phyloP scores from a whole-genome alignment of 2,888 invertebrate genomes.

The Idaea biselata region DNA sequence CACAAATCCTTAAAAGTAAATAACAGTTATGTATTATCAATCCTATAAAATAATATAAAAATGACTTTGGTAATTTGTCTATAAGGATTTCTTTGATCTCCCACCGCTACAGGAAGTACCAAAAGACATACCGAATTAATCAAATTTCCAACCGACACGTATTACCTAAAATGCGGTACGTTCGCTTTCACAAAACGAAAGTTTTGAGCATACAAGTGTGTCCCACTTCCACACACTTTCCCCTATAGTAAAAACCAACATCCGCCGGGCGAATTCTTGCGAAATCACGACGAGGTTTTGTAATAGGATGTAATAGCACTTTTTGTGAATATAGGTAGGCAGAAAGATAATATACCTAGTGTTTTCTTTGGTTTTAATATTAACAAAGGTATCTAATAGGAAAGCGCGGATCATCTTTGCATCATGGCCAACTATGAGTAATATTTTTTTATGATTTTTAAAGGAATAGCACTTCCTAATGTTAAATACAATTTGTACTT shows the following conservation, averaged over 20 bases:
- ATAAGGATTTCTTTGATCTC: neutral
- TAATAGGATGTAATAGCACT: constrained; percentile 20
- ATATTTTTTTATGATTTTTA: neutral
- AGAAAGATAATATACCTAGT: neutral
- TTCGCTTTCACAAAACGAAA: constrained; percentile 6
- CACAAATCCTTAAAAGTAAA: too few species aligned
- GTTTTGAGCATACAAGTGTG: constrained; percentile 26
- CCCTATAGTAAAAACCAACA: constrained; percentile 53
- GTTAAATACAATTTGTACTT: too few species aligned
- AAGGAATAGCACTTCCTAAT: too few species aligned
- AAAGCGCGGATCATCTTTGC: too few species aligned
- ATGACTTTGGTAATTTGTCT: too few species aligned
- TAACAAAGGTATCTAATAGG: neutral
- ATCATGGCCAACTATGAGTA: neutral
- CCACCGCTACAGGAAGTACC: neutral
- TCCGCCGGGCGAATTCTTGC: constrained; percentile 46
- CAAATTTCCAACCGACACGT: neutral
- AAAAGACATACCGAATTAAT: neutral
- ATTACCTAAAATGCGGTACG: neutral
- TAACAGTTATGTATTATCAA: too few species aligned
- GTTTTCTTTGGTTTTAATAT: neutral
- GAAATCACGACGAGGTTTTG: constrained; percentile 18
- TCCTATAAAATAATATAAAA: too few species aligned
- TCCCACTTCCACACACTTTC: constrained; percentile 46
- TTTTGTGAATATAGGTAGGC: constrained; percentile 3